A percentile compares a stretch with the other conserved stretches of the same genome.
Conservation (phyloP, 2,797 vertebrate genomes). For the Neosilurus mollespiculum region DNA sequence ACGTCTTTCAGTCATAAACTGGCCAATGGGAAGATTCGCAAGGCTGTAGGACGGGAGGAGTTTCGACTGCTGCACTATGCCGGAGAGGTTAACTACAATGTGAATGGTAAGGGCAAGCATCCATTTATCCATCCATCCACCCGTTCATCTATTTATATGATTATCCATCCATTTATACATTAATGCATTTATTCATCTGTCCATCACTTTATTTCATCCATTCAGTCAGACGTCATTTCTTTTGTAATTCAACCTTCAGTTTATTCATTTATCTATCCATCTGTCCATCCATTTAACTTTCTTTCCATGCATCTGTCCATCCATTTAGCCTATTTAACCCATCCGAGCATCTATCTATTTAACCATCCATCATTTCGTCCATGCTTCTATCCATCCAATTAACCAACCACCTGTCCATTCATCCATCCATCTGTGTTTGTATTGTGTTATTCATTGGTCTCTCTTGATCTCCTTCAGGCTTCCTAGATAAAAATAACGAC, state of each 20-base stretch:
- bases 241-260: too few species aligned
- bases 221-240: too few species aligned
- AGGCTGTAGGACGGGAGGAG: constrained; percentile 87
- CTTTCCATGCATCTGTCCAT: not conserved
- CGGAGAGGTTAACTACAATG: constrained; percentile 95
- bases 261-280: not conserved
- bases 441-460: not conserved
- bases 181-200: not conserved
- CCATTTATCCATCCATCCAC: not conserved
- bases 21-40: constrained; percentile 90
- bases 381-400: not conserved
- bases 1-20: constrained; percentile 85
- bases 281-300: too few species aligned
- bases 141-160: not conserved
- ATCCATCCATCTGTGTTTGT: not conserved
- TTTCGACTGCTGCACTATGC: constrained; percentile 94
- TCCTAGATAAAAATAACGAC: constrained; percentile 97
- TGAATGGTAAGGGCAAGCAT: constrained; percentile 75
- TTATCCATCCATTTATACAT: not conserved
- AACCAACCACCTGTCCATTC: not conserved
- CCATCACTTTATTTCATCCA: not conserved
- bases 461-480: constrained; percentile 72
- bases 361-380: not conserved
- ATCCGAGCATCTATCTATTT: not conserved
- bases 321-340: not conserved